Conservation (phyloP, 64 coral and sea anemone genomes). For the Stylophora pistillata region DNA sequence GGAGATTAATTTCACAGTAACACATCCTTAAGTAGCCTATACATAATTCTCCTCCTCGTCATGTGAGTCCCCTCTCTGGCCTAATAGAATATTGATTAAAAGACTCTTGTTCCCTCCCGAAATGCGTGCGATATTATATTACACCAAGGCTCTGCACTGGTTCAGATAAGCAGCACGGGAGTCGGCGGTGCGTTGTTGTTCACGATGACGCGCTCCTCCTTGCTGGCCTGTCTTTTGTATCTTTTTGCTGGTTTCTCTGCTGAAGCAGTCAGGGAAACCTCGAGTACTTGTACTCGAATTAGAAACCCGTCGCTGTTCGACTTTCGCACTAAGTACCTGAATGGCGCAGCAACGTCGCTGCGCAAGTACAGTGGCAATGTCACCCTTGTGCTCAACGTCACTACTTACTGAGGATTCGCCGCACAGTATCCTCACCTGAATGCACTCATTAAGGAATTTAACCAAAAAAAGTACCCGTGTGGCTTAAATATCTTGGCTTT, state of each 20-base stretch:
- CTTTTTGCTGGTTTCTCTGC: background rate
- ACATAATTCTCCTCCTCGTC: no score
- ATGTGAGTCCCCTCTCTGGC: no score
- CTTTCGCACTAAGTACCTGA: conserved; percentile 48
- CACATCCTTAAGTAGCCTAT: no score
- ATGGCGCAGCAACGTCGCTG: conserved; percentile 30
- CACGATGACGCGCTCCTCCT: background rate
- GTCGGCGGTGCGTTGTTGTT: background rate
- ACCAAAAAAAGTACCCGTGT: conserved; percentile 16
- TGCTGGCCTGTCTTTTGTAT: background rate
- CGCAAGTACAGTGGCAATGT: conserved; percentile 35
- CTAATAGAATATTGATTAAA: no score
- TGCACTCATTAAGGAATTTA: conserved; percentile 51
- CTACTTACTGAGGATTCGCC: conserved; percentile 73
- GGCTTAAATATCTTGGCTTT: conserved; percentile 59
- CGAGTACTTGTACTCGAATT: background rate
- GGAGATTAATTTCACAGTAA: no score
- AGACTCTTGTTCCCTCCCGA: no score
- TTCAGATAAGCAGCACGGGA: background rate
- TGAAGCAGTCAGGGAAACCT: background rate
- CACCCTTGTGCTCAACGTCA: conserved; percentile 62
- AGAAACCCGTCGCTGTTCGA: background rate
- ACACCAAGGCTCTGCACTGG: no score
- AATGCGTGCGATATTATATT: no score
- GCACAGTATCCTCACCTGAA: conserved; percentile 75